Conservation (phyloP, 2,113 vertebrate species). For the Elaphurus davidianus region DNA sequence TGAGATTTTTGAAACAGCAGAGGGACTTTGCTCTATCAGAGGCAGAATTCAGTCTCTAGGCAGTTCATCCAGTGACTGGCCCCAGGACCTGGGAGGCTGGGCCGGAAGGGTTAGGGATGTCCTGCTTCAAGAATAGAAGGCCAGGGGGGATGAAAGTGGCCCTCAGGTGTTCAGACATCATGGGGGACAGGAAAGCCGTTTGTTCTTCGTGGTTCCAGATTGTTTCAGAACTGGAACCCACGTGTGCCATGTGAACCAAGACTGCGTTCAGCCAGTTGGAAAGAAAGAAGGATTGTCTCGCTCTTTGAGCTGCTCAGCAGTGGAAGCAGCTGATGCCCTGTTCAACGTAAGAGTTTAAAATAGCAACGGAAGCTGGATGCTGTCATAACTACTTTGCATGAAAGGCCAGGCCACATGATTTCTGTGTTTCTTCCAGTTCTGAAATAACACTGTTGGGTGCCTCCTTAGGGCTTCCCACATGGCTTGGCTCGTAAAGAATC, state of each 20-base stretch:
- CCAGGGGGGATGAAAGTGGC: neutral
- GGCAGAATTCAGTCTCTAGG: neutral
- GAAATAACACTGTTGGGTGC: neutral
- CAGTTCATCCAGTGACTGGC: neutral
- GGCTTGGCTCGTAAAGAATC: neutral
- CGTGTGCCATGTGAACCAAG: neutral
- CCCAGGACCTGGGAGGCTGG: neutral
- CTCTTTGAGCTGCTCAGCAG: neutral
- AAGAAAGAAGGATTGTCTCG: neutral
- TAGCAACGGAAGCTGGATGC: neutral
- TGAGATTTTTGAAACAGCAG: slow-evolving; percentile 18
- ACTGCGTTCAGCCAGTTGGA: neutral
- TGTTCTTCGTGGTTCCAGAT: slow-evolving; percentile 44
- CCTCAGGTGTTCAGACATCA: neutral
- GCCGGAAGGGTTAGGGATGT: neutral
- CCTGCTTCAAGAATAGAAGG: slow-evolving; percentile 24
- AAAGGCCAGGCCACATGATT: neutral
- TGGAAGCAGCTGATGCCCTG: neutral
- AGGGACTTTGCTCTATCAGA: neutral
- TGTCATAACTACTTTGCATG: neutral
- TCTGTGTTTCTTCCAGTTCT: neutral
- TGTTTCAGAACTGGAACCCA: slow-evolving; percentile 35
- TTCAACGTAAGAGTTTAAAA: neutral
- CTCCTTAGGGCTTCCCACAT: neutral
- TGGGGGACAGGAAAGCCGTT: neutral